Evolutionary conservation across 2,113 vertebrate genomes (phyloP), one percentile per base, ranked within the genome.

Genomic region (Elachura formosa): DNA sequence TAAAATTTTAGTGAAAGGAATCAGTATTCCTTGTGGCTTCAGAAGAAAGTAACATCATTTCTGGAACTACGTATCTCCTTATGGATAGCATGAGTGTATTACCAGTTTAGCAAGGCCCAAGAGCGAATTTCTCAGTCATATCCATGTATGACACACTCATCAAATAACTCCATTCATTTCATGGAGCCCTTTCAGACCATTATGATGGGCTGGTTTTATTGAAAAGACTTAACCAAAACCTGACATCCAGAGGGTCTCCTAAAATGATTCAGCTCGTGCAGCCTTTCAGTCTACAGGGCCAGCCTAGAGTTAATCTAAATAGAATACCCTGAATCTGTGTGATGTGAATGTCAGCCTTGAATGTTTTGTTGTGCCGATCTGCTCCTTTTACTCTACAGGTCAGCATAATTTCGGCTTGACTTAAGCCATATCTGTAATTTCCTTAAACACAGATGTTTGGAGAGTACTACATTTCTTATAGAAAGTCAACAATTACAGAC

Each of bases 201-300:
- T 8, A 24, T 4, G 21, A 45, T 22, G 26, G 28, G 14, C 5
- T 14, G 61, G 61, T 64, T 31, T 74, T 55, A 55, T 51, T 9
- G 34, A 52, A 64, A 78, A 38, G 41, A 7, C 14, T 59, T 68
- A 63, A 78, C 11, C 17, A 64, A 89, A 55, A 9, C 2, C 14
- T 59, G 1, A 24, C 7, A 20, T 16, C 11, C 6, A 4, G 10
- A 31, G 4, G 1, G 2, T 33, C 5, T 72, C 5, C 4, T 56
- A 22, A 51, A 41, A 38, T 3, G 1, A 14, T 54, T 52, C 43
- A 56, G 5, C 28, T 76, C 15, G 24, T 76, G 38, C 10, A 33
- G 3, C 15, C 14, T 68, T 77, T 58, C 52, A 21, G 28, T 45
- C 21, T 33, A 34, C 24, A 43, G 19, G 38, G 29, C 8, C 11